Percentiles rank a stretch among this genome's conserved stretches.
phyloP scores from a whole-genome alignment of 2,888 invertebrate species.

The Drosophila mettleri region DNA sequence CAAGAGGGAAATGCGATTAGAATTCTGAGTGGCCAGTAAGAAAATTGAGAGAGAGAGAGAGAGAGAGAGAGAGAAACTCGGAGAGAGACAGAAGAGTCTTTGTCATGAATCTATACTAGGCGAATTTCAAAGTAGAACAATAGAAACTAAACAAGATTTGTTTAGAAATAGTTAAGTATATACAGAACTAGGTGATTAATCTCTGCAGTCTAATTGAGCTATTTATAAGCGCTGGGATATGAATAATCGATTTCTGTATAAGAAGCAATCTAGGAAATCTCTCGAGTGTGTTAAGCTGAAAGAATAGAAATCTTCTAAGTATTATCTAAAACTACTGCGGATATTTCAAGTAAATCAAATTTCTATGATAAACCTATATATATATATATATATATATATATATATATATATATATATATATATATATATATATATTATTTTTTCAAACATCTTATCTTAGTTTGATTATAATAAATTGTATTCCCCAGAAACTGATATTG shows the following conservation, averaged over 20 bases:
- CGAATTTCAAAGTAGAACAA: no score
- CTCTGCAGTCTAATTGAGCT: no score
- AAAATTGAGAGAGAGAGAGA: background rate
- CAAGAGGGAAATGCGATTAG: background rate
- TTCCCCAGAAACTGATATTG: background rate
- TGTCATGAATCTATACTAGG: no score
- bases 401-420: background rate
- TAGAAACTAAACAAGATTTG: no score
- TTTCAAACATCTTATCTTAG: slow-evolving; percentile 3
- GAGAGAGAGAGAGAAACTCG: no score
- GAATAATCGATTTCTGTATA: background rate
- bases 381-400: background rate
- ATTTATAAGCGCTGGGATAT: no score
- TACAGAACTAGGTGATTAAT: no score
- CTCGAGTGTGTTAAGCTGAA: background rate
- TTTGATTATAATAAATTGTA: background rate
- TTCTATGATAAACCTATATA: no score
- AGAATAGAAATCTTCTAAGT: background rate
- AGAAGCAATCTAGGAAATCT: background rate
- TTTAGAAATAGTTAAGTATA: no score
- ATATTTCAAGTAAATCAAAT: background rate
- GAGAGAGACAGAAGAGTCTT: no score
- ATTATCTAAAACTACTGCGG: background rate
- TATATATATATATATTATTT: background rate
- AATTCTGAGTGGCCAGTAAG: background rate